Evolutionary conservation across 2,888 invertebrate genomes (phyloP), one percentile per base, ranked within the genome.

Genomic region (Temnothorax unifasciatus): DNA sequence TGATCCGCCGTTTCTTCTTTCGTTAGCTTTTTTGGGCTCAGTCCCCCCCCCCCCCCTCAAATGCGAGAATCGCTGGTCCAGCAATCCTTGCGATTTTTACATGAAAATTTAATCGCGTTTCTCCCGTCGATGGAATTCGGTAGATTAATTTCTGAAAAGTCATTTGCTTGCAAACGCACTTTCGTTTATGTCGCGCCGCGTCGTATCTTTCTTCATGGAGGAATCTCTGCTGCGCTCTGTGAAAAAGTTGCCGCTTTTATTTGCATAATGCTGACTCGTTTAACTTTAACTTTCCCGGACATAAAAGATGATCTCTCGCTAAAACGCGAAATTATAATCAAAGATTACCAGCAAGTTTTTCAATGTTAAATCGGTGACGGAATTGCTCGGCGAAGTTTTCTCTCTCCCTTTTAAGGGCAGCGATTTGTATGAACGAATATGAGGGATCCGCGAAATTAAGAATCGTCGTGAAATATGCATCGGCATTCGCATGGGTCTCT

Each of bases 21-120:
- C 73, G 41, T 47, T 82, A 25, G 8, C 21, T 34, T 54, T 15
- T 57, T 15, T 47, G 34, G 21, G 21, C 69, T 69, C 73, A 25
- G 41, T 74, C 44, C 52, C 77, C 82, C 2, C 29, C 29, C 3
- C 29, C 3, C 29, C 3, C 29, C 29, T 29, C 84, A 75, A 61
- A 77, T 57, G 82, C 41, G 66, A 82, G 66, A 82, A 85, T 82
- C 76, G 82, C 73, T 66, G n/a, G 34, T 61, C 73, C 71, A 66
- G 76, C 82, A 34, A 74, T 68, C 13, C n/a, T 44, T 29, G n/a
- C n/a, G 41, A 29, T 15, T 54, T 63, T 68, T 66, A 44, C 44
- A 69, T 34, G 69, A 44, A 44, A 44, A 57, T 77, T 41, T 44
- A 54, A 47, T 50, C 50, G 52, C 47, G 44, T 69, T 74, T 54